Percentiles rank a stretch among this genome's conserved stretches.
Conservation (phyloP, 1,140 invertebrate genomes). For the Episyrphus balteatus region DNA sequence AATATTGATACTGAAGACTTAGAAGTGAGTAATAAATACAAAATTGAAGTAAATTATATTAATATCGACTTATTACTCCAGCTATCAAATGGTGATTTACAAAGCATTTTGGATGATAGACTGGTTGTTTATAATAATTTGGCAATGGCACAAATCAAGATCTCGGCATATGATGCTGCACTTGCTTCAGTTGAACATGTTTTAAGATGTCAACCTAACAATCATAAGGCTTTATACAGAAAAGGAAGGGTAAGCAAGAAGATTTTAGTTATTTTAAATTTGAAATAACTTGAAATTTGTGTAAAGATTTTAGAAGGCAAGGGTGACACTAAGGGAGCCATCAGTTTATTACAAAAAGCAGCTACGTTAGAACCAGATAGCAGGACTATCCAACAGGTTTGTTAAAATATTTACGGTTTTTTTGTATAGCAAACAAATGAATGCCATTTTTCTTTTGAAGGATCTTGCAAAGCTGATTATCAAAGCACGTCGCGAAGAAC, state of each 20-base stretch:
- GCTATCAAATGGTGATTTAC: slow-evolving; percentile 45
- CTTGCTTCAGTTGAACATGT: slow-evolving; percentile 70
- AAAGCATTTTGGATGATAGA: slow-evolving; percentile 59
- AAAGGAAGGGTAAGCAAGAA: slow-evolving; percentile 54
- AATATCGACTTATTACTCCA: slow-evolving; percentile 10
- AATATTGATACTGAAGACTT: slow-evolving; percentile 28
- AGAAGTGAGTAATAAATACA: slow-evolving; percentile 13
- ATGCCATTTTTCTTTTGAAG: slow-evolving; percentile 9
- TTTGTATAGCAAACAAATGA: neutral
- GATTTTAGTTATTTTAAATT: neutral
- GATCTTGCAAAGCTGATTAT: slow-evolving; percentile 48
- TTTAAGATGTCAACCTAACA: slow-evolving; percentile 67
- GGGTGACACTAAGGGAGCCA: slow-evolving; percentile 49
- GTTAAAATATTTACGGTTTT: neutral
- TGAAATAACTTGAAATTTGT: neutral
- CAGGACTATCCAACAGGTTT: slow-evolving; percentile 40
- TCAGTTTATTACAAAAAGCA: slow-evolving; percentile 45
- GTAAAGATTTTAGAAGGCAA: slow-evolving; percentile 49
- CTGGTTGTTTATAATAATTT: slow-evolving; percentile 82
- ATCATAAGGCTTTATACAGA: slow-evolving; percentile 80
- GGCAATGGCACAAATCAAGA: slow-evolving; percentile 78
- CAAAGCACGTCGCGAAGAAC: slow-evolving; percentile 43
- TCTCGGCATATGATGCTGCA: slow-evolving; percentile 69
- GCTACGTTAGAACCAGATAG: slow-evolving; percentile 47
- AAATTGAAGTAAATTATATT: neutral